phyloP scores from a whole-genome alignment of 2,888 invertebrate genomes.

The Spilarctia lutea region DNA sequence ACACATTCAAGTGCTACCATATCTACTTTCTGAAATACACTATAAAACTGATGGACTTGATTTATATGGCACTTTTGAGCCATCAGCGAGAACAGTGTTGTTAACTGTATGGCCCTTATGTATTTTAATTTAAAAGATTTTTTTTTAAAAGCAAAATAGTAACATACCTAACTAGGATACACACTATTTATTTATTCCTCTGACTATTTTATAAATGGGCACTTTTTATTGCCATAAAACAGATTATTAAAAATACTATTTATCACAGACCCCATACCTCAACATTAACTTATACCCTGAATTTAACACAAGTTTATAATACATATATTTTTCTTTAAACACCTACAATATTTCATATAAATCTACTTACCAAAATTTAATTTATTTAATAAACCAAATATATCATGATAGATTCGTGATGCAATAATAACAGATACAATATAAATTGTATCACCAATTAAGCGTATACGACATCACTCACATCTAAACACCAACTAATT shows the following conservation, averaged over 20 bases:
- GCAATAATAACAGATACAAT: not conserved
- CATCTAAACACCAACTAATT: constrained; percentile 15
- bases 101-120: not conserved
- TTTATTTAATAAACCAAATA: not conserved
- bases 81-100: not conserved
- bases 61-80: not conserved
- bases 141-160: not conserved
- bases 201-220: not conserved
- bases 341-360: not conserved
- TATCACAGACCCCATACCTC: no score
- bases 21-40: not conserved
- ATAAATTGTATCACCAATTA: constrained; percentile 7
- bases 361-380: not conserved
- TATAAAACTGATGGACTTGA: not conserved
- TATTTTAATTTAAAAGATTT: no score
- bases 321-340: no score
- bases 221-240: no score
- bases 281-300: not conserved
- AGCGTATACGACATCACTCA: not conserved
- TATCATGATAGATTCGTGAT: not conserved
- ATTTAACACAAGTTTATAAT: not conserved
- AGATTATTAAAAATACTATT: no score
- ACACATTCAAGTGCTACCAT: constrained; percentile 30
- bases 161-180: not conserved
- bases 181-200: not conserved